These are phyloP conservation scores for Piprites chloris DNA, from an alignment of 2,113 vertebrate species.

Conservation along the genomic window DNA sequence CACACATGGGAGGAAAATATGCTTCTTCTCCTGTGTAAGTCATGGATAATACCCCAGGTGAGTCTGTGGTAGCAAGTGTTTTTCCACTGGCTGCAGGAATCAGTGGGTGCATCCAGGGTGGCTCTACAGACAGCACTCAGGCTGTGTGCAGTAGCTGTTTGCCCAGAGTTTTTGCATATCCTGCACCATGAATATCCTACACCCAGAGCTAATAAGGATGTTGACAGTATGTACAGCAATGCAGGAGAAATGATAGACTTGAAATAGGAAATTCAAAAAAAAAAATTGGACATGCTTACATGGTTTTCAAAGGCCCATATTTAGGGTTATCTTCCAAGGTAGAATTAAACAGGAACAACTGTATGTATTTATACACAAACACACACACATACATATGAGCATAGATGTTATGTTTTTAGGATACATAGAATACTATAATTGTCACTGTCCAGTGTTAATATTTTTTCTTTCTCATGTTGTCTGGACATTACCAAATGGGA, in stretches of 20 bases:
- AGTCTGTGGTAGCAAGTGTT: neutral
- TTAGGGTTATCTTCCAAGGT: neutral
- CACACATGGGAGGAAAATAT: neutral
- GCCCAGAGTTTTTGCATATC: neutral
- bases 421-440: neutral
- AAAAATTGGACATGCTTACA: neutral
- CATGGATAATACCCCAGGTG: neutral
- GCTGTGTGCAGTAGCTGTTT: neutral
- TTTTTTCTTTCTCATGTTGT: neutral
- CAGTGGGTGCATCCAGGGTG: accelerated
- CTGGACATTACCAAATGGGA: neutral
- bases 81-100: neutral
- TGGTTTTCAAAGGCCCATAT: neutral
- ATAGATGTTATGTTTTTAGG: neutral
- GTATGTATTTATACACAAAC: neutral
- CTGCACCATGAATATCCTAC: neutral
- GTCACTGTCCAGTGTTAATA: neutral
- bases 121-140: neutral
- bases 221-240: neutral
- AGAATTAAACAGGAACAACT: neutral
- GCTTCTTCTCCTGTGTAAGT: neutral
- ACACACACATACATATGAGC: too few species aligned
- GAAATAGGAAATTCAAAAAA: neutral
- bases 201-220: neutral
- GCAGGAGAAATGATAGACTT: neutral